Conservation (phyloP, 1,140 invertebrate species). For the Hypsibius dujardini region DNA sequence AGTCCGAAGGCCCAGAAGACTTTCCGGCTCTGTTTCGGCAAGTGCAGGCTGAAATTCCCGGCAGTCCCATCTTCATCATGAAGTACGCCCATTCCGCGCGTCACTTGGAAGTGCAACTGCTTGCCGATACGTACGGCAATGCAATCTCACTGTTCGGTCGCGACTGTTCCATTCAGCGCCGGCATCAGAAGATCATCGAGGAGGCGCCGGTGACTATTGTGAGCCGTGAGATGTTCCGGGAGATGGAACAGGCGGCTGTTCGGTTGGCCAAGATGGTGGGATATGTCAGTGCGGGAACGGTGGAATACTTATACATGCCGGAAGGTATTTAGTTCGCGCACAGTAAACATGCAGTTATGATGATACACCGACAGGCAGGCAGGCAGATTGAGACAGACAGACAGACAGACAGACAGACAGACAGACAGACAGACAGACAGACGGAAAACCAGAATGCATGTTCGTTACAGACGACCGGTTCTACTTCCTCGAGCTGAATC, state of each 20-base stretch:
- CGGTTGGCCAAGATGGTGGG: constrained; percentile 95
- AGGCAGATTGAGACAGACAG: no score
- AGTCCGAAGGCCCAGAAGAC: constrained; percentile 74
- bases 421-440: background rate
- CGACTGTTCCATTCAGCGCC: constrained; percentile 93
- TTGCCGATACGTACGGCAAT: constrained; percentile 94
- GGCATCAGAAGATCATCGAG: constrained; percentile 99
- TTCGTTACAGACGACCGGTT: constrained; percentile 55
- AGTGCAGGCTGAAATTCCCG: constrained; percentile 91
- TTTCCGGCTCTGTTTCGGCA: constrained; percentile 77
- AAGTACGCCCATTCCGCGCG: constrained; percentile 85
- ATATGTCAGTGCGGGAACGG: constrained; percentile 94
- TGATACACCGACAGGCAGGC: background rate
- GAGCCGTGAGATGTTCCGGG: constrained; percentile 67
- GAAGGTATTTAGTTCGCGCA: constrained; percentile 20
- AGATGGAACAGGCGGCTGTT: constrained; percentile 97
- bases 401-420: background rate
- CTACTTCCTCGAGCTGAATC: constrained; percentile 94
- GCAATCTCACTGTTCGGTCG: constrained; percentile 94
- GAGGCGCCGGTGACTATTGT: constrained; percentile 92
- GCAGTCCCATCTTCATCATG: constrained; percentile 93
- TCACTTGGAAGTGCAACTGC: constrained; percentile 90
- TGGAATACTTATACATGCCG: constrained; percentile 84
- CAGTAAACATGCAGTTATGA: background rate
- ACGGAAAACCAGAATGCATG: background rate